phyloP scores from a whole-genome alignment of 1,140 invertebrate species.

The Ips nitidus region DNA sequence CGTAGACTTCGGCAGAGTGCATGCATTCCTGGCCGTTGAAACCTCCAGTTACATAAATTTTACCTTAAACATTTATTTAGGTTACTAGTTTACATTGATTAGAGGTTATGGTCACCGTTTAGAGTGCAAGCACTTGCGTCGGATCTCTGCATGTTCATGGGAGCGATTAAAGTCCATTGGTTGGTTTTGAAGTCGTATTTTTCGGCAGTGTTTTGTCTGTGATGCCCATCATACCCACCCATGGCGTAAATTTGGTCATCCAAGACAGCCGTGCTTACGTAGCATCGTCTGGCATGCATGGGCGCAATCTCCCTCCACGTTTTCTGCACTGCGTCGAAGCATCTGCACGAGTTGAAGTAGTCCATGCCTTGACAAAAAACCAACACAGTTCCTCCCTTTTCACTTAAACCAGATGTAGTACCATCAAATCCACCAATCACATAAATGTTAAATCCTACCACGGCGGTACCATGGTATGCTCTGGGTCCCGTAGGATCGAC shows the following conservation, averaged over 20 bases:
- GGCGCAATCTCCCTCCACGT: conserved; percentile 65
- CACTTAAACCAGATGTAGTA: conserved; percentile 33
- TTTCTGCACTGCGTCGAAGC: conserved; percentile 66
- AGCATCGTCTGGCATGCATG: conserved; percentile 66
- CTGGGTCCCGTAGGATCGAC: conserved; percentile 64
- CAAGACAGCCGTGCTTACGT: conserved; percentile 66
- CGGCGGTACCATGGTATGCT: conserved; percentile 71
- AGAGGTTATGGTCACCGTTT: conserved; percentile 52
- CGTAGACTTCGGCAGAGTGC: conserved; percentile 82
- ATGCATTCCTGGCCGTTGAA: conserved; percentile 90
- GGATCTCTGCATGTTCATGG: conserved; percentile 68
- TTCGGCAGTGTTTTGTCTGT: conserved; percentile 73
- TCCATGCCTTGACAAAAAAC: conserved; percentile 49
- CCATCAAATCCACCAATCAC: conserved; percentile 72
- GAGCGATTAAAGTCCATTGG: conserved; percentile 64
- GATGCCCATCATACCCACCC: conserved; percentile 76
- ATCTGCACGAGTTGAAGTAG: conserved; percentile 66
- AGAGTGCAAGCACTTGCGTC: conserved; percentile 68
- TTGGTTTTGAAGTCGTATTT: conserved; percentile 69
- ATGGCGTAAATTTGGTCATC: conserved; percentile 70
- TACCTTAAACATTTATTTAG: conserved; percentile 56
- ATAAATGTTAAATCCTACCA: conserved; percentile 67
- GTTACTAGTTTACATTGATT: neutral
- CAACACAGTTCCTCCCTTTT: conserved; percentile 5
- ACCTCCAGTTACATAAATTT: conserved; percentile 82